A percentile compares a stretch with the other conserved stretches of the same genome.
phyloP scores from a whole-genome alignment of 37 sponge, comb jelly and placozoan species.

The Cliona cf. orientalis region DNA sequence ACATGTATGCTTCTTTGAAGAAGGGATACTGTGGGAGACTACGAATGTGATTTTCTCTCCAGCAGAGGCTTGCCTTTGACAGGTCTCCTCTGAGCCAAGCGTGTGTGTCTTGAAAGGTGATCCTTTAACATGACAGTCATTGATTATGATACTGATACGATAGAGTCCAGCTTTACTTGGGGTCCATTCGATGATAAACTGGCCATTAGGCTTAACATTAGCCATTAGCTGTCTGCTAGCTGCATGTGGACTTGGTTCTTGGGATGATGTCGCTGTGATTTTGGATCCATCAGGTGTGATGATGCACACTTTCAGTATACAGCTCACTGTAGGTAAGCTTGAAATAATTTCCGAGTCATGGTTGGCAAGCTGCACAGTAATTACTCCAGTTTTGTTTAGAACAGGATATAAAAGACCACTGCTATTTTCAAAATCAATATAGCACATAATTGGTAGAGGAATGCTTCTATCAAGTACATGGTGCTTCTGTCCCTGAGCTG shows the following conservation, averaged over 20 bases:
- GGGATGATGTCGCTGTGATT: slow-evolving; percentile 2
- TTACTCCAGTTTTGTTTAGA: background rate
- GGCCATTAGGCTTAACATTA: background rate
- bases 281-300: too few relatives aligned
- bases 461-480: background rate
- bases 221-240: slow-evolving; percentile 6
- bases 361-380: slow-evolving; percentile 16
- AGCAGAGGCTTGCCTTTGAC: background rate
- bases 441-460: slow-evolving; percentile 21
- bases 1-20: background rate
- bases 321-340: background rate
- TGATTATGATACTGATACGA: slow-evolving; percentile 14
- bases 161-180: slow-evolving; percentile 36
- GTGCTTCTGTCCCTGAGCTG: background rate
- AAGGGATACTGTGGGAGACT: slow-evolving; percentile 12
- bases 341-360: background rate
- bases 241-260: background rate
- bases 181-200: slow-evolving; percentile 44
- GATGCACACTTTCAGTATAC: slow-evolving; percentile 16
- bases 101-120: slow-evolving; percentile 24
- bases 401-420: slow-evolving; percentile 18
- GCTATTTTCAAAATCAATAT: slow-evolving; percentile 18
- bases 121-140: slow-evolving; percentile 23
- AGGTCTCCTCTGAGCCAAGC: background rate
- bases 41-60: slow-evolving; percentile 20